phyloP scores from a whole-genome alignment of 2,888 invertebrate species.

The Tachina grossa region DNA sequence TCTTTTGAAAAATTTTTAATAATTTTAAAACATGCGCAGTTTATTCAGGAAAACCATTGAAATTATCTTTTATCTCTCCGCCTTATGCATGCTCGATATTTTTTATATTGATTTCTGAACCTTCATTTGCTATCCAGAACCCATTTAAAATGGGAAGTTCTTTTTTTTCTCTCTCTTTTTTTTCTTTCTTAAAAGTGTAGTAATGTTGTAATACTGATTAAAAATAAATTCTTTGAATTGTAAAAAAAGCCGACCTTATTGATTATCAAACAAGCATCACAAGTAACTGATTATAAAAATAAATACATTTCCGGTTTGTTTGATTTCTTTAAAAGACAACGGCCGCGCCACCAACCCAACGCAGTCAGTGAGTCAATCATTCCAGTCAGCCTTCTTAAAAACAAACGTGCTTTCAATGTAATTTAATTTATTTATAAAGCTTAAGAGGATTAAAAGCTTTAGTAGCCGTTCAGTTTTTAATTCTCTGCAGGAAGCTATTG shows the following conservation, averaged over 20 bases:
- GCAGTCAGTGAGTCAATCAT: neutral
- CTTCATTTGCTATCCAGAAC: too few relatives aligned
- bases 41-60: too few relatives aligned
- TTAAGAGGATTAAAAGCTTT: slow-evolving; percentile 55
- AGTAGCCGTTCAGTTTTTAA: slow-evolving; percentile 7
- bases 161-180: too few relatives aligned
- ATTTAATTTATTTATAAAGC: slow-evolving; percentile 45
- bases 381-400: slow-evolving; percentile 22
- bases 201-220: neutral
- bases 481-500: slow-evolving; percentile 3
- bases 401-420: slow-evolving; percentile 44
- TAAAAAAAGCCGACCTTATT: neutral
- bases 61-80: too few relatives aligned
- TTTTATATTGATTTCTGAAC: too few relatives aligned
- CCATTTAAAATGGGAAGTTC: too few relatives aligned
- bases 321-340: slow-evolving; percentile 18
- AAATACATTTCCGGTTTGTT: slow-evolving; percentile 40
- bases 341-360: neutral
- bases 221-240: neutral
- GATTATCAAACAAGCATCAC: neutral
- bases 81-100: too few relatives aligned
- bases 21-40: too few relatives aligned
- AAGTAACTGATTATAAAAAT: slow-evolving; percentile 1
- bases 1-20: too few relatives aligned
- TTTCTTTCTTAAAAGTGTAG: too few relatives aligned